Conservation (phyloP, 2,113 vertebrate genomes). For the Sminthopsis crassicaudata region DNA sequence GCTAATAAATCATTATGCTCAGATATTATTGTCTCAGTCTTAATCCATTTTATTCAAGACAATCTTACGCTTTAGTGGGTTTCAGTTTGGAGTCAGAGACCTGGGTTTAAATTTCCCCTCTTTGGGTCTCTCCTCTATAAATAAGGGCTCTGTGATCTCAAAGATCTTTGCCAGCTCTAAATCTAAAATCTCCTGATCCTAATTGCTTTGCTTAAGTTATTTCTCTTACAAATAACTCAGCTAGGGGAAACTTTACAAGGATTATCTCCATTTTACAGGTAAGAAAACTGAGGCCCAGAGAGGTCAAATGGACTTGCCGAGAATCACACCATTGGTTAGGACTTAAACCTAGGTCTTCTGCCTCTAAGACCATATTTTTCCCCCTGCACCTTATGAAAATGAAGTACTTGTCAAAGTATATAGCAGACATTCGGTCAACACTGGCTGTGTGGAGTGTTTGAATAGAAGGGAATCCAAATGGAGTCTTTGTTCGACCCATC, state of each 20-base stretch:
- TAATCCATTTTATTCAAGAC: background rate
- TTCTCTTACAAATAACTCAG: background rate
- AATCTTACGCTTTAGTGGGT: background rate
- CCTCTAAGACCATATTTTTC: background rate
- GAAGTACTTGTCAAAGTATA: background rate
- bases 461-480: background rate
- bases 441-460: background rate
- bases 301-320: background rate
- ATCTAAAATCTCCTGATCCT: background rate
- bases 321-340: too few relatives aligned
- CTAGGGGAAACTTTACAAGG: background rate
- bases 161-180: background rate
- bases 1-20: background rate
- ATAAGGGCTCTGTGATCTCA: background rate
- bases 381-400: background rate
- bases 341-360: background rate
- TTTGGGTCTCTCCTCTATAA: background rate
- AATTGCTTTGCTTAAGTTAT: background rate
- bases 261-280: background rate
- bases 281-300: background rate
- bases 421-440: background rate
- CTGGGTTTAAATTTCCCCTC: too few relatives aligned
- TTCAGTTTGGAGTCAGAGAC: background rate
- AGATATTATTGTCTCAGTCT: background rate
- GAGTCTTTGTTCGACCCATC: background rate